Evolutionary conservation across 2,113 vertebrate genomes (phyloP).

Genomic region (Oncorhynchus mykiss): DNA sequence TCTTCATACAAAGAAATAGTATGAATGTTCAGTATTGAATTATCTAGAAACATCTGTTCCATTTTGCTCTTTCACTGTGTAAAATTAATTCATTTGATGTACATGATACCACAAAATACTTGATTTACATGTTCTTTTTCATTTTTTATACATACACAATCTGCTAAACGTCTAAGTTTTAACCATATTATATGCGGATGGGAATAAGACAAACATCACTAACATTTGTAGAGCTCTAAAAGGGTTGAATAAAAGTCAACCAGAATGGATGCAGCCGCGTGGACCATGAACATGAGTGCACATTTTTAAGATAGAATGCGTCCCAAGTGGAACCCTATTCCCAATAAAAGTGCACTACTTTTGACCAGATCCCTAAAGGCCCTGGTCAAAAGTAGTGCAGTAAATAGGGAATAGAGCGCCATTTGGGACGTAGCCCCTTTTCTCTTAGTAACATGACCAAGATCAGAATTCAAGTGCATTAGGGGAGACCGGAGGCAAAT

Average conservation of each 20-base stretch:
- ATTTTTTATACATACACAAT: conserved; percentile 80
- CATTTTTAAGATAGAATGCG: not conserved
- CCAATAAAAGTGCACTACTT: too few species aligned
- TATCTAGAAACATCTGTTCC: conserved; percentile 90
- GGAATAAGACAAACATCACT: conserved; percentile 74
- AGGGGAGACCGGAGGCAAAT: not conserved
- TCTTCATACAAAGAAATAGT: conserved; percentile 97
- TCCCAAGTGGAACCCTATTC: too few species aligned
- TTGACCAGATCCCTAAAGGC: too few species aligned
- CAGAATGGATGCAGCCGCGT: conserved; percentile 69
- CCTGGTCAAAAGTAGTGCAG: too few species aligned
- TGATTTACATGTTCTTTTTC: conserved; percentile 74
- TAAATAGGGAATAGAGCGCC: not conserved
- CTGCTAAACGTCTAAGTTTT: conserved; percentile 77
- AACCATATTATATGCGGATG: conserved; percentile 75
- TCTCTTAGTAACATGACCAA: not conserved
- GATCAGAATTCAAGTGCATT: conserved; percentile 8
- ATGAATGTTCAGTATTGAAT: conserved; percentile 94
- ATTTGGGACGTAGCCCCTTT: conserved; percentile 16
- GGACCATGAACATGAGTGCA: conserved; percentile 48
- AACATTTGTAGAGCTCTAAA: conserved; percentile 73
- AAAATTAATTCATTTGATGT: conserved; percentile 93
- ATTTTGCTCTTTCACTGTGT: conserved; percentile 82
- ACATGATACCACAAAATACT: conserved; percentile 97
- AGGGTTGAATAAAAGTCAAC: conserved; percentile 93